Conservation (phyloP, 1,140 invertebrate genomes). For the Helicoverpa zea region DNA sequence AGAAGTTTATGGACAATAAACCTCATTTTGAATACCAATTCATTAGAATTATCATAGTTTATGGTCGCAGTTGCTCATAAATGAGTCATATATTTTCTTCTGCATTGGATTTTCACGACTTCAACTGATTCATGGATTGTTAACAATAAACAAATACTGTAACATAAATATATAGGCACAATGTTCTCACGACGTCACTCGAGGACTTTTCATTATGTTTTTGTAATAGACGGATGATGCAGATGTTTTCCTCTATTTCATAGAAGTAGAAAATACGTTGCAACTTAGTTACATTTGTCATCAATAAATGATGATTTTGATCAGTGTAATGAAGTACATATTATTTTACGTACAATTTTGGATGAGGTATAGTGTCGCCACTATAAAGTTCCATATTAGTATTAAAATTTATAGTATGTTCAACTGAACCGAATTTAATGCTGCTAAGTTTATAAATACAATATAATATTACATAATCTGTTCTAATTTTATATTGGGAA, state of each 20-base stretch:
- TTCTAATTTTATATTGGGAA: conserved; percentile 14
- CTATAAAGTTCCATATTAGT: too few relatives aligned
- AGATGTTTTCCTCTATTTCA: not conserved
- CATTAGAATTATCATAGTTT: conserved; percentile 1
- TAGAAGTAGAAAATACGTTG: not conserved
- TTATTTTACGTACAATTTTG: too few relatives aligned
- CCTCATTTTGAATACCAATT: conserved; percentile 26
- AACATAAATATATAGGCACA: not conserved
- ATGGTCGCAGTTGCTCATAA: not conserved
- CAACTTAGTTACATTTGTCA: not conserved
- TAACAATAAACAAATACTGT: conserved; percentile 9
- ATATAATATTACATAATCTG: conserved; percentile 29
- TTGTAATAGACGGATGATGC: not conserved
- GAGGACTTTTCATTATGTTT: conserved; percentile 1
- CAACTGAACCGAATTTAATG: too few relatives aligned
- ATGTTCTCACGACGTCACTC: not conserved
- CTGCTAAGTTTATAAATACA: not conserved
- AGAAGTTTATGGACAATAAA: conserved; percentile 14
- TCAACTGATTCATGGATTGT: conserved; percentile 12
- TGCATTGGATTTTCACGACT: not conserved
- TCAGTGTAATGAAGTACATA: too few relatives aligned
- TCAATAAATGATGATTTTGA: not conserved
- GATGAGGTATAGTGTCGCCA: too few relatives aligned
- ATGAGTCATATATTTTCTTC: conserved; percentile 36
- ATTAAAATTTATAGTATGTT: too few relatives aligned